Evolutionary conservation across 2,888 invertebrate species (phyloP).

Genomic region (Heliconius sara): DNA sequence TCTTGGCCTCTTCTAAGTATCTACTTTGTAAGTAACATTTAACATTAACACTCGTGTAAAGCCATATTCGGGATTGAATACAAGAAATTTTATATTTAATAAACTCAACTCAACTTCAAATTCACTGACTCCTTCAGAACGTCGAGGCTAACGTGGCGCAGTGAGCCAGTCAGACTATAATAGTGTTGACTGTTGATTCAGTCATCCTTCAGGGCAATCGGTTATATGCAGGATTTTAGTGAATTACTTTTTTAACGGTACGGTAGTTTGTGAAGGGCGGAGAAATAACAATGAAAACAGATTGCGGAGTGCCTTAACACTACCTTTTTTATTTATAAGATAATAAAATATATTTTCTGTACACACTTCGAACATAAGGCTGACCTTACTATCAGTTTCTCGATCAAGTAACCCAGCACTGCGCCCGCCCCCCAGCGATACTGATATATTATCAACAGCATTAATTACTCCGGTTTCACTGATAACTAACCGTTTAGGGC

Average conservation of each 20-base stretch:
- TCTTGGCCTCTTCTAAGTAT: slow-evolving; percentile 4
- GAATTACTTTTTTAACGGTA: too few species aligned
- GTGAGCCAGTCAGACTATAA: too few species aligned
- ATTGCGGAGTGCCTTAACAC: too few species aligned
- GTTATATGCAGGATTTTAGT: too few species aligned
- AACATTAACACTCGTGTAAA: background rate
- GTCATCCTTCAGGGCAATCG: too few species aligned
- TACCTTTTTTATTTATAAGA: background rate
- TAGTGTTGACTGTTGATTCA: too few species aligned
- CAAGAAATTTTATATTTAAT: too few species aligned
- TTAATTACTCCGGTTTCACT: slow-evolving; percentile 24
- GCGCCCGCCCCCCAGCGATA: slow-evolving; percentile 1
- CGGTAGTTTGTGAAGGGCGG: too few species aligned
- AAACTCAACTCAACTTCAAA: too few species aligned
- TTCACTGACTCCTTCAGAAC: background rate
- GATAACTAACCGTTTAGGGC: slow-evolving; percentile 31
- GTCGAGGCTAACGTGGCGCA: background rate
- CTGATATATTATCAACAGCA: slow-evolving; percentile 23
- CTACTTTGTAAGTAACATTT: slow-evolving; percentile 11
- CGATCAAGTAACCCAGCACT: slow-evolving; percentile 6
- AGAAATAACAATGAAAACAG: too few species aligned
- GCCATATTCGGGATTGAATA: background rate
- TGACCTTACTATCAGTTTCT: background rate
- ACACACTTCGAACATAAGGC: background rate
- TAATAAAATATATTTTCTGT: background rate